phyloP scores from a whole-genome alignment of 2,888 invertebrate genomes.

The Lepidocyrtoides sp. region DNA sequence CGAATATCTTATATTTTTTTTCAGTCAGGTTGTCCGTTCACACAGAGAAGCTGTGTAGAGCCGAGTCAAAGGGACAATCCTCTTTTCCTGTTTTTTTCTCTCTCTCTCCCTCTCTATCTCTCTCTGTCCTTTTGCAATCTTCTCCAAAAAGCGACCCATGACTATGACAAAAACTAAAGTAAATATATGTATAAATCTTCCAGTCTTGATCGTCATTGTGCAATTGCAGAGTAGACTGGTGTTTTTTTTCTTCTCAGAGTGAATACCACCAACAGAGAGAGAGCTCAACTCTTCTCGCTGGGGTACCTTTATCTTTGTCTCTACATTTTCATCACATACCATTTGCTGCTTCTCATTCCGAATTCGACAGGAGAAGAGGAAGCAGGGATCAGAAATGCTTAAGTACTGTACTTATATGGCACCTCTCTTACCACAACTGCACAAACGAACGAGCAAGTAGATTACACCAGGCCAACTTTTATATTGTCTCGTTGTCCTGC shows the following conservation, averaged over 20 bases:
- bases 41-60: neutral
- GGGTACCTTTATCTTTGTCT: neutral
- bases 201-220: neutral
- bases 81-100: slow-evolving; percentile 9
- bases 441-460: too few species aligned
- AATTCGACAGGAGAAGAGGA: neutral
- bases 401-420: neutral
- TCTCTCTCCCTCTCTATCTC: neutral
- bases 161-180: neutral
- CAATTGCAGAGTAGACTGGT: neutral
- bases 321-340: neutral
- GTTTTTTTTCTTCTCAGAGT: neutral
- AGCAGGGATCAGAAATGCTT: neutral
- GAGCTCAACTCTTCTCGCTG: slow-evolving; percentile 28
- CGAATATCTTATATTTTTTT: neutral
- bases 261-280: slow-evolving; percentile 27
- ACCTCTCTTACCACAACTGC: too few species aligned
- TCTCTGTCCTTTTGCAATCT: neutral
- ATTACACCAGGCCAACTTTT: too few species aligned
- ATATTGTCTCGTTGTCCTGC: neutral
- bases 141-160: neutral
- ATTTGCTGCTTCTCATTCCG: neutral
- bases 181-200: neutral
- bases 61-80: slow-evolving; percentile 12
- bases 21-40: neutral